Percentiles rank a stretch among this genome's conserved stretches.
phyloP scores from a whole-genome alignment of 2,113 vertebrate species.

The Monarcha castaneiventris region DNA sequence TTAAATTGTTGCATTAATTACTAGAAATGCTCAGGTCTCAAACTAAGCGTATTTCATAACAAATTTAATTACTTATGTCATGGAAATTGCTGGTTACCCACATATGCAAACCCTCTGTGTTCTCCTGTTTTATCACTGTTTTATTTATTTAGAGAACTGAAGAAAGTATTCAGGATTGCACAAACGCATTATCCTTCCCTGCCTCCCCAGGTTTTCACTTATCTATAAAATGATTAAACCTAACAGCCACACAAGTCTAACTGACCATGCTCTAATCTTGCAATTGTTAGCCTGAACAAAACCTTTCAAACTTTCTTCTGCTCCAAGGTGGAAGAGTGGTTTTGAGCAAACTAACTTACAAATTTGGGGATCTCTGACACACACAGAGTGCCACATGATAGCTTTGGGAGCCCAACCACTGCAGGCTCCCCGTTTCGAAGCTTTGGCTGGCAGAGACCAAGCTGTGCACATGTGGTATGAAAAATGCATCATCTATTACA shows the following conservation, averaged over 20 bases:
- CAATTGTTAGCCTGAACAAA: background rate
- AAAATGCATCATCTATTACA: background rate
- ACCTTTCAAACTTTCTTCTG: background rate
- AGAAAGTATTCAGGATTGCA: background rate
- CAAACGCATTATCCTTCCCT: background rate
- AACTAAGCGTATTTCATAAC: background rate
- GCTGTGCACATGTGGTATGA: background rate
- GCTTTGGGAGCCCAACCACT: background rate
- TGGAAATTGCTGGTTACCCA: background rate
- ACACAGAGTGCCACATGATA: background rate
- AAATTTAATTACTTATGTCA: background rate
- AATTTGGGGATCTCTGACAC: background rate
- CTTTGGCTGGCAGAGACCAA: background rate
- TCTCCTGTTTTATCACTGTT: background rate
- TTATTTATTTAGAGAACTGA: background rate
- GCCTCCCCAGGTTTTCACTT: background rate
- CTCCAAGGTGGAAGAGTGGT: background rate
- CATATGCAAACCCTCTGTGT: background rate
- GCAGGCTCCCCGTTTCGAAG: background rate
- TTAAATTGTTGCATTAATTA: background rate
- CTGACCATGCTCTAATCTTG: background rate
- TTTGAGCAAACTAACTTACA: background rate
- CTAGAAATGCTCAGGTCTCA: background rate
- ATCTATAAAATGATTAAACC: background rate
- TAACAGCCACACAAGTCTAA: background rate